A percentile compares a stretch with the other conserved stretches of the same genome.
Conservation (phyloP, 2,888 invertebrate genomes). For the Ectropis crepuscularia region DNA sequence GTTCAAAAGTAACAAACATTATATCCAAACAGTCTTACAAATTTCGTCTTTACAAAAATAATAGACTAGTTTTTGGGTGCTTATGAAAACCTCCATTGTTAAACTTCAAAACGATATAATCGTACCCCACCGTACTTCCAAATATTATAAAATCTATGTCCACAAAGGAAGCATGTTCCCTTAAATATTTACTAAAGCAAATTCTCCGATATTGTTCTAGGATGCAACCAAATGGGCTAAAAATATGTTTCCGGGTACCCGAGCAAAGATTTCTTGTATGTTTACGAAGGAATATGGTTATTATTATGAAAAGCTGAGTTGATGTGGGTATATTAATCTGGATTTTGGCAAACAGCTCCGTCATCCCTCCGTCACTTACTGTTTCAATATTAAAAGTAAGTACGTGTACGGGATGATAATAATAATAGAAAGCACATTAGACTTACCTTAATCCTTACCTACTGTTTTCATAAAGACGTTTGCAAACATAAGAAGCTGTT, state of each 20-base stretch:
- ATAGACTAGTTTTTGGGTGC: no score
- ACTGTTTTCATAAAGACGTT: neutral
- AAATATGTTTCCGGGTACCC: constrained; percentile 14
- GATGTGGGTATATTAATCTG: constrained; percentile 44
- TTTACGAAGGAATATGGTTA: constrained; percentile 24
- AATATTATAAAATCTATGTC: neutral
- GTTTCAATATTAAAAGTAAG: constrained; percentile 29
- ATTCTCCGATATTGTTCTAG: constrained; percentile 12
- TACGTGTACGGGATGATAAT: constrained; percentile 6
- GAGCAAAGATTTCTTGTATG: constrained; percentile 21
- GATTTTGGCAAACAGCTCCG: constrained; percentile 39
- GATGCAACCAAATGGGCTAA: constrained; percentile 11
- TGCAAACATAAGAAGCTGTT: no score
- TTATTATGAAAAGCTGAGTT: constrained; percentile 33
- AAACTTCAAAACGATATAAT: neutral
- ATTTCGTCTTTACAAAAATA: no score
- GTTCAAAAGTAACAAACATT: no score
- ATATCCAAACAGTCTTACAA: no score
- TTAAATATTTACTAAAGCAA: constrained; percentile 5
- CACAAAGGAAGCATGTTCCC: neutral
- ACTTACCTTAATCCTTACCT: neutral
- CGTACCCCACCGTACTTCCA: neutral
- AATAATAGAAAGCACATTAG: constrained; percentile 2
- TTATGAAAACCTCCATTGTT: no score
- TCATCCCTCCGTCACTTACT: constrained; percentile 44